Evolutionary conservation across 64 coral and sea anemone species (phyloP).

Genomic region (Trachythela sp.): DNA sequence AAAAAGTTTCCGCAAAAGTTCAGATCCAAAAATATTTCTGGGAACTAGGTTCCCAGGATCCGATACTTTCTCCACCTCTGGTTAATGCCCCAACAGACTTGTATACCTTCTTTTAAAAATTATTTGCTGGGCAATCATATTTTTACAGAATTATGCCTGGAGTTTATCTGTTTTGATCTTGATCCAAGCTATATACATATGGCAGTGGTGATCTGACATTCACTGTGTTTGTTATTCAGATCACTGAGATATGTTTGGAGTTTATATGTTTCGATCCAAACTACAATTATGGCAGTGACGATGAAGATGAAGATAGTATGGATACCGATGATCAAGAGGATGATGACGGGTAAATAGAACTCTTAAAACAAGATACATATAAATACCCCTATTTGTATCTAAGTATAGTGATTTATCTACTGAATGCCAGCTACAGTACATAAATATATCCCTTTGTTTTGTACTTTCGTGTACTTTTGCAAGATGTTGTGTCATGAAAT

Average conservation of each 20-base stretch:
- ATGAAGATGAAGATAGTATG: constrained; percentile 74
- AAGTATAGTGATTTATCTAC: too few relatives aligned
- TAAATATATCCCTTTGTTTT: neutral
- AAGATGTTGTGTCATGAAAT: neutral
- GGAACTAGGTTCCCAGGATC: too few relatives aligned
- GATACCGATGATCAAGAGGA: constrained; percentile 68
- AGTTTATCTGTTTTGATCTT: constrained; percentile 80
- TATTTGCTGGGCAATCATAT: too few relatives aligned
- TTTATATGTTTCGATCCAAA: constrained; percentile 99
- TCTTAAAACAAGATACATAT: neutral
- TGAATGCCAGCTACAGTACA: neutral
- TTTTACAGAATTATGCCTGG: too few relatives aligned
- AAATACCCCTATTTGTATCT: too few relatives aligned
- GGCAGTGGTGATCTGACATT: too few relatives aligned
- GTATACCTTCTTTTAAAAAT: too few relatives aligned
- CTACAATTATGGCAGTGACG: constrained; percentile 93
- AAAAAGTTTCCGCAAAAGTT: too few relatives aligned
- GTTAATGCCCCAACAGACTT: too few relatives aligned
- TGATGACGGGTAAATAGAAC: constrained; percentile 54
- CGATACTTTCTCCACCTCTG: too few relatives aligned
- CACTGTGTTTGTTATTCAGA: constrained; percentile 56
- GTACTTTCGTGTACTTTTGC: neutral
- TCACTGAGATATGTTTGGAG: constrained; percentile 75
- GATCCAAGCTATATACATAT: too few relatives aligned
- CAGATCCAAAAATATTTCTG: too few relatives aligned